Evolutionary conservation across 2,113 vertebrate species (phyloP).

Genomic region (Pedetes capensis): DNA sequence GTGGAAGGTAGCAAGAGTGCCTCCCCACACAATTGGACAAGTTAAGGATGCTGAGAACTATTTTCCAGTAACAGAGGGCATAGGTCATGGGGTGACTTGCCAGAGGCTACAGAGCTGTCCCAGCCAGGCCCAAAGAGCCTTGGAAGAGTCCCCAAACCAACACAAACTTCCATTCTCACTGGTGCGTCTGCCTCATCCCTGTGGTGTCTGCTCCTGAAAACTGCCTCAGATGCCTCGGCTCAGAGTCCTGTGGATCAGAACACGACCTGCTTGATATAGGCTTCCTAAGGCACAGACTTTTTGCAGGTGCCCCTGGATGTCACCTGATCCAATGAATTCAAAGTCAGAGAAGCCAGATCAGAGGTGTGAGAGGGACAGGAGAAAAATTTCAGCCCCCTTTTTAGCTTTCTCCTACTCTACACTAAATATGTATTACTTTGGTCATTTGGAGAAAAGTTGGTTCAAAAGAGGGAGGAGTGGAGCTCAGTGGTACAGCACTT

Average conservation of each 20-base stretch:
- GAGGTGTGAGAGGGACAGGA: neutral
- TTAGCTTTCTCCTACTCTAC: neutral
- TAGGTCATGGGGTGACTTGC: neutral
- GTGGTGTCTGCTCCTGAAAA: neutral
- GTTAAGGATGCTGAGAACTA: neutral
- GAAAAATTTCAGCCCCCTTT: neutral
- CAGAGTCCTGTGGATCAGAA: neutral
- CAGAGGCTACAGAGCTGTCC: neutral
- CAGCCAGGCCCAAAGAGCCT: neutral
- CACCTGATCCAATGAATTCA: neutral
- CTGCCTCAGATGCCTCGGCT: neutral
- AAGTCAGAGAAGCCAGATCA: neutral
- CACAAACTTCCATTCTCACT: neutral
- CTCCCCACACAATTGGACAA: neutral
- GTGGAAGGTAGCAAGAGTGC: neutral
- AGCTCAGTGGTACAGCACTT: neutral
- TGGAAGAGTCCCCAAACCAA: neutral
- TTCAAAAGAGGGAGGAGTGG: accelerated
- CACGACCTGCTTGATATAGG: neutral
- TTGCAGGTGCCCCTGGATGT: too few relatives aligned
- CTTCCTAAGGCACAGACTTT: neutral
- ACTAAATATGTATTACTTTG: neutral
- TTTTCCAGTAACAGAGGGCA: neutral
- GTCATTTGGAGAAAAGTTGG: neutral
- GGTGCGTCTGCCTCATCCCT: neutral